phyloP scores from a whole-genome alignment of 2,113 vertebrate genomes.

The Capreolus pygargus region DNA sequence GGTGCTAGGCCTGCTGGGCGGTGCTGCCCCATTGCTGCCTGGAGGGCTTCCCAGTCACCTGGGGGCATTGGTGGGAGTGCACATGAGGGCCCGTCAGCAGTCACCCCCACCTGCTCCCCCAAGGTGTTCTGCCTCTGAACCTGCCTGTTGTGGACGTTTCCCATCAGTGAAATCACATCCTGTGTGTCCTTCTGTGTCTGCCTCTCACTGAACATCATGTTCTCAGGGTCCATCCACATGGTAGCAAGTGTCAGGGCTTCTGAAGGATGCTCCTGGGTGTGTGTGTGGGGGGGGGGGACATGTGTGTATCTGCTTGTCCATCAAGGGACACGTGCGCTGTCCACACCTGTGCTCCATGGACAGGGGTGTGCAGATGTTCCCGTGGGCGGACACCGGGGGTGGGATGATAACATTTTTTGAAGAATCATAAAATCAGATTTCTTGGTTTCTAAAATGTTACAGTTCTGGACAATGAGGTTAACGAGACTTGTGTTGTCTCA shows the following conservation, averaged over 20 bases:
- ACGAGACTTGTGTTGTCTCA: neutral
- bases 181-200: neutral
- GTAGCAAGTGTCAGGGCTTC: rapidly evolving
- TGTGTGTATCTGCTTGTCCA: neutral
- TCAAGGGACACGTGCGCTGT: neutral
- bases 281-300: too few species aligned
- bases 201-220: neutral
- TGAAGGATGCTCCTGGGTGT: rapidly evolving
- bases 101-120: neutral
- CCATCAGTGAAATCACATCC: neutral
- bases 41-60: neutral
- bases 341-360: rapidly evolving
- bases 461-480: neutral
- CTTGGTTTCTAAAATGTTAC: neutral
- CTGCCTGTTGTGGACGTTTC: neutral
- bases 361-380: rapidly evolving
- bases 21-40: neutral
- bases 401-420: neutral
- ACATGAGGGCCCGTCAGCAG: rapidly evolving
- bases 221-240: rapidly evolving
- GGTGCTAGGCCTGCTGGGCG: neutral
- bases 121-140: too few species aligned
- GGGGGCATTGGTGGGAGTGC: rapidly evolving
- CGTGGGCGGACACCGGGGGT: rapidly evolving
- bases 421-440: neutral